Conservation (phyloP, 2,888 invertebrate genomes). For the Sphecodes monilicornis region DNA sequence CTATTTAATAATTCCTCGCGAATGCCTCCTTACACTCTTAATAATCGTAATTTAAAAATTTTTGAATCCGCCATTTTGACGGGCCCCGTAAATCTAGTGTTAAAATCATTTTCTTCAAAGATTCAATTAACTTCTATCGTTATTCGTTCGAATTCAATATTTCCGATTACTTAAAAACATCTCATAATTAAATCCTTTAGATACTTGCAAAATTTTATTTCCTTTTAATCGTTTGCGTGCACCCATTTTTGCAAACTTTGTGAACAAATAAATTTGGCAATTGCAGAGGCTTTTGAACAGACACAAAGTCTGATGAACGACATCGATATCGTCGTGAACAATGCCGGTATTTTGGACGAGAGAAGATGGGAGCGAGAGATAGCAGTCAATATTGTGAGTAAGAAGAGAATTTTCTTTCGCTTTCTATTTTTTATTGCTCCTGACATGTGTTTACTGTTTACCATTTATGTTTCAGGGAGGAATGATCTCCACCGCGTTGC, state of each 20-base stretch:
- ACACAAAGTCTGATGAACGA: constrained; percentile 89
- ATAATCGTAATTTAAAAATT: too few species aligned
- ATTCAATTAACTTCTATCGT: background rate
- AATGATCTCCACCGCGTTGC: constrained; percentile 78
- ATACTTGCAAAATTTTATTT: background rate
- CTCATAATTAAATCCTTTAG: background rate
- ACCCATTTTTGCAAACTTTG: background rate
- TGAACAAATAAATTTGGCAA: constrained; percentile 42
- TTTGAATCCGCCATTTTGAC: too few species aligned
- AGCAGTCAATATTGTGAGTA: constrained; percentile 90
- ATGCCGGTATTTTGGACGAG: constrained; percentile 92
- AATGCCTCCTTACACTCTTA: too few species aligned
- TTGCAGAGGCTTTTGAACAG: constrained; percentile 89
- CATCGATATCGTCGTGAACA: constrained; percentile 92
- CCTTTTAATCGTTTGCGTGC: background rate
- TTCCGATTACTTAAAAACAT: background rate
- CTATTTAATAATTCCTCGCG: too few species aligned
- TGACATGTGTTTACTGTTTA: background rate
- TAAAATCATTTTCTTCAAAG: background rate
- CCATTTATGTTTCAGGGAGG: constrained; percentile 70
- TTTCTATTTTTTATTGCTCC: constrained; percentile 5
- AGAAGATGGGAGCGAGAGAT: constrained; percentile 91
- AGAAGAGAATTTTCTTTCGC: background rate
- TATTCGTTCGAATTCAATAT: background rate
- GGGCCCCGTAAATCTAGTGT: too few species aligned